phyloP scores from a whole-genome alignment of 1,140 invertebrate species.

The Eriocheir sinensis region DNA sequence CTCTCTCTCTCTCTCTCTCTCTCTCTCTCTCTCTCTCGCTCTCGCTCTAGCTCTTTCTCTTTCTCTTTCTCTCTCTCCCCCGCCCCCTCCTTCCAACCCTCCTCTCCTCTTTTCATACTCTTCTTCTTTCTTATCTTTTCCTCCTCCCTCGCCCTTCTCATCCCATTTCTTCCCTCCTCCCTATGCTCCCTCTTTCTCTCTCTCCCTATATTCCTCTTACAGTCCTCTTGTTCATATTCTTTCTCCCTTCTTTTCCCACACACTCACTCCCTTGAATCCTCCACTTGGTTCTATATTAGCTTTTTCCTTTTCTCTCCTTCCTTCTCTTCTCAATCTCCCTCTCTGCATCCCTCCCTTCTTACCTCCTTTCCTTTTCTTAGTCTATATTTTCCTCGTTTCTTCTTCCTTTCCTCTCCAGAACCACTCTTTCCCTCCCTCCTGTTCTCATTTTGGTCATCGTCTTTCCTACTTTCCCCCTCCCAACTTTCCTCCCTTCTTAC shows the following conservation, averaged over 20 bases:
- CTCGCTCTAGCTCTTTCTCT: neutral
- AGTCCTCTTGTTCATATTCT: too few species aligned
- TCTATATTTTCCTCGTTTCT: neutral
- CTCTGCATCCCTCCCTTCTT: neutral
- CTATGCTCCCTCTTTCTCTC: neutral
- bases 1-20: neutral
- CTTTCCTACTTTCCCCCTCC: too few species aligned
- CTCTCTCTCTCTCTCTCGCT: neutral
- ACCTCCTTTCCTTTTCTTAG: neutral
- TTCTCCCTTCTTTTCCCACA: too few species aligned
- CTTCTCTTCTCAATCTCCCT: too few species aligned
- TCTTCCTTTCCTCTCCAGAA: neutral
- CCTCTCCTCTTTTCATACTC: neutral
- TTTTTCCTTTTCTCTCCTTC: neutral
- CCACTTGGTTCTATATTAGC: neutral
- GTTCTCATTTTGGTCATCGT: too few species aligned
- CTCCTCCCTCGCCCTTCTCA: neutral
- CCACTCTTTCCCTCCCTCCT: neutral
- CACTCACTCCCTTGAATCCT: too few species aligned
- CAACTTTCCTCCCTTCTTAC: neutral
- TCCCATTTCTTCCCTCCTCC: neutral
- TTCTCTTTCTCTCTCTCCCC: neutral
- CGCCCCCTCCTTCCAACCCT: neutral
- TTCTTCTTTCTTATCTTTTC: neutral
- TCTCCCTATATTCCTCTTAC: neutral